A percentile compares a stretch with the other conserved stretches of the same genome.
Conservation (phyloP, 1,140 invertebrate species). For the Liolophura sinensis region DNA sequence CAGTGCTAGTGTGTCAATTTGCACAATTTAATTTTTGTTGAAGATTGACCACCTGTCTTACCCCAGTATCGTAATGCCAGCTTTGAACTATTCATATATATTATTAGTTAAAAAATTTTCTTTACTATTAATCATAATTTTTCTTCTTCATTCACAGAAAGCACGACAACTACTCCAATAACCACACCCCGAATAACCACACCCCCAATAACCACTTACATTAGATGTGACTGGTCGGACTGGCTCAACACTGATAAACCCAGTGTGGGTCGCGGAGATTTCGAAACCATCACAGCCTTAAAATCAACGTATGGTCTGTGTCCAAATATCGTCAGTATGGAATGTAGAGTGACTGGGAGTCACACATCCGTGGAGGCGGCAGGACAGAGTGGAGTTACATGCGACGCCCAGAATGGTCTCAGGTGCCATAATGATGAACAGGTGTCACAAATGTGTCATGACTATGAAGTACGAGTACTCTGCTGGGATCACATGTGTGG, state of each 20-base stretch:
- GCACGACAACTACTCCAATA: neutral
- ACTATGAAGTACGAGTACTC: slow-evolving; percentile 41
- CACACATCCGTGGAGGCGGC: slow-evolving; percentile 69
- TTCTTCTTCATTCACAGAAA: too few relatives aligned
- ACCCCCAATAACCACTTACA: slow-evolving; percentile 1
- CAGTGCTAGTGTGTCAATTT: too few relatives aligned
- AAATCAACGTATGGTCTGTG: slow-evolving; percentile 58
- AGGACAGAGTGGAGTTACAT: slow-evolving; percentile 58
- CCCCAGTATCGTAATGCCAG: too few relatives aligned
- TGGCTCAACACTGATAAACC: slow-evolving; percentile 50
- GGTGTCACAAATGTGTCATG: slow-evolving; percentile 23
- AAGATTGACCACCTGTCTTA: too few relatives aligned
- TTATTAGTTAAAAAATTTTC: too few relatives aligned
- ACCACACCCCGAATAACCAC: neutral
- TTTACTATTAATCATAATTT: too few relatives aligned
- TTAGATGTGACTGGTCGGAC: slow-evolving; percentile 37
- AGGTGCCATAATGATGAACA: slow-evolving; percentile 52
- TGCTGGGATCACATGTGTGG: slow-evolving; percentile 38
- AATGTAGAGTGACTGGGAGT: slow-evolving; percentile 71
- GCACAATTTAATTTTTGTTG: too few relatives aligned
- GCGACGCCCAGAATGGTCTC: slow-evolving; percentile 53
- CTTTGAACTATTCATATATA: too few relatives aligned
- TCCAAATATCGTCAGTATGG: slow-evolving; percentile 71
- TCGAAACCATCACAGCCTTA: slow-evolving; percentile 47
- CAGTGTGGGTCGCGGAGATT: slow-evolving; percentile 36